These are phyloP conservation scores for Notechis scutatus DNA, from an alignment of 2,113 vertebrate genomes.

Conservation along the genomic window DNA sequence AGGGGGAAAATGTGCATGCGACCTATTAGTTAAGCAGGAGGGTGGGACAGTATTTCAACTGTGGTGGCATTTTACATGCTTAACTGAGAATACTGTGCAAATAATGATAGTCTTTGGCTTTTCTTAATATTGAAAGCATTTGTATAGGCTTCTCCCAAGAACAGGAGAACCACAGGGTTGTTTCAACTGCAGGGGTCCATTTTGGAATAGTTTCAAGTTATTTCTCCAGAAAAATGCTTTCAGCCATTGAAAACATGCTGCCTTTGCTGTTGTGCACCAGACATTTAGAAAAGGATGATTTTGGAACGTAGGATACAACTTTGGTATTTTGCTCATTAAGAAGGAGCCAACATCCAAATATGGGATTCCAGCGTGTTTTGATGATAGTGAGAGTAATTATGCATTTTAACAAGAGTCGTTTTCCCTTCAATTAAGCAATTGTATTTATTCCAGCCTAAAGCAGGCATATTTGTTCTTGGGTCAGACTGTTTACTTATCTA, in stretches of 20 bases:
- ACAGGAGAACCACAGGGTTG: background rate
- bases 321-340: background rate
- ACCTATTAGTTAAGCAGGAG: background rate
- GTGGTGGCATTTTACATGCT: background rate
- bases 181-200: background rate
- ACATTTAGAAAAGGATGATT: background rate
- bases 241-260: background rate
- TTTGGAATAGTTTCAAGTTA: background rate
- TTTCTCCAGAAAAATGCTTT: background rate
- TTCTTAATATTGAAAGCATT: background rate
- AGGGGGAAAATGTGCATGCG: background rate
- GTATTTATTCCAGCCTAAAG: background rate
- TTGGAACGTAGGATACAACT: background rate
- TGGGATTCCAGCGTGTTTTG: background rate
- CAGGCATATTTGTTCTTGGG: background rate
- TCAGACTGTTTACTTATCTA: background rate
- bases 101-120: background rate
- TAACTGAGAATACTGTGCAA: background rate
- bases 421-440: background rate
- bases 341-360: background rate
- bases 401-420: background rate
- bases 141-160: background rate
- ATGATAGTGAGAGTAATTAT: background rate
- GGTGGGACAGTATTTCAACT: background rate
- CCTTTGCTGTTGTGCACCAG: background rate